phyloP scores from a whole-genome alignment of 2,797 vertebrate genomes.

The Microctenopoma steveboyesi region DNA sequence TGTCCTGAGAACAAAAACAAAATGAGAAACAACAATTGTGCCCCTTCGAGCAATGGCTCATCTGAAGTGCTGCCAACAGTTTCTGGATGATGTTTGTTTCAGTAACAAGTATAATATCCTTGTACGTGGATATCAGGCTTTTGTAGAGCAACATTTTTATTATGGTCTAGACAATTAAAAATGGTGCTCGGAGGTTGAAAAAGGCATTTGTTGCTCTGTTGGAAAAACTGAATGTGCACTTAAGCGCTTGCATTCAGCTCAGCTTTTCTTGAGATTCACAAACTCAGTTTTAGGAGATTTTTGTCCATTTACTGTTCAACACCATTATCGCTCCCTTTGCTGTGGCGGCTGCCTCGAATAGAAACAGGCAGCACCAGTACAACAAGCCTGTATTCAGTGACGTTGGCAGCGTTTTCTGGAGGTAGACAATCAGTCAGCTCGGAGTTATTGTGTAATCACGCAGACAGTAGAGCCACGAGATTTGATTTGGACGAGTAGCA shows the following conservation, averaged over 20 bases:
- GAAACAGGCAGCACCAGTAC: conserved; percentile 57
- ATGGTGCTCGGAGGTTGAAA: no score
- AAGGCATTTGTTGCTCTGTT: conserved; percentile 16
- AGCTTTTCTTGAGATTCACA: conserved; percentile 48
- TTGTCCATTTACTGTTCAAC: conserved; percentile 53
- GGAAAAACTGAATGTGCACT: conserved; percentile 19
- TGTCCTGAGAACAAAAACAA: no score
- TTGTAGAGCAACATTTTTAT: no score
- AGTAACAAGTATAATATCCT: no score
- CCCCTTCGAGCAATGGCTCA: no score
- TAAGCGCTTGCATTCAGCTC: conserved; percentile 33
- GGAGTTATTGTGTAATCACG: conserved; percentile 77
- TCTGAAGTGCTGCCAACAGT: no score
- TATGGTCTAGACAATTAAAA: no score
- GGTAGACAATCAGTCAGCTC: conserved; percentile 70
- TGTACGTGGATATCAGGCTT: no score
- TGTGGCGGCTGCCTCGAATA: conserved; percentile 57
- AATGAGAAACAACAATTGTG: no score
- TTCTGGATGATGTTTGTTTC: no score
- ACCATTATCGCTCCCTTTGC: conserved; percentile 59
- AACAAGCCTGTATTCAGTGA: conserved; percentile 66
- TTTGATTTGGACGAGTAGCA: conserved; percentile 72
- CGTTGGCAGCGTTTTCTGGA: conserved; percentile 64
- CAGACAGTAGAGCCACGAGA: conserved; percentile 70
- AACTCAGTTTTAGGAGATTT: conserved; percentile 43